Conservation (phyloP, 2,113 vertebrate genomes). For the Corynorhinus townsendii region DNA sequence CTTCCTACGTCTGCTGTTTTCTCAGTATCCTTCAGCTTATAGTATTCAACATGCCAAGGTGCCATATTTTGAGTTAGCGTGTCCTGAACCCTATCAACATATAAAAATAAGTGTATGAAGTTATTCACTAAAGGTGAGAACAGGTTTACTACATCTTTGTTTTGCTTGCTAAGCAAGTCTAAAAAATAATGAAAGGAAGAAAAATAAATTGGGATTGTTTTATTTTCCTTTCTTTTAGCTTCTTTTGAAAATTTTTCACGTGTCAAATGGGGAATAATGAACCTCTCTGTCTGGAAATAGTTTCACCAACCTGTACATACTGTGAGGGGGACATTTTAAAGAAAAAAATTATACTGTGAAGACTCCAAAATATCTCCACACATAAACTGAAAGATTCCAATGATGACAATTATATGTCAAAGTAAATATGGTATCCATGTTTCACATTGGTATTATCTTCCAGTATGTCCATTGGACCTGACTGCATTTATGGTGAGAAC, state of each 20-base stretch:
- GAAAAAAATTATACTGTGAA: neutral
- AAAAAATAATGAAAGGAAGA: neutral
- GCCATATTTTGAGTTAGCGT: neutral
- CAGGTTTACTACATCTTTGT: neutral
- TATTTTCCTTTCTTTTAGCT: neutral
- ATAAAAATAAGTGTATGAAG: neutral
- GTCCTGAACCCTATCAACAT: neutral
- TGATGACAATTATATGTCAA: neutral
- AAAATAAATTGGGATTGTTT: neutral
- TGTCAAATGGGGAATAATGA: neutral
- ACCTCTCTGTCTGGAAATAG: neutral
- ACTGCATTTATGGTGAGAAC: neutral
- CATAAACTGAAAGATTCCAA: neutral
- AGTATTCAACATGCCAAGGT: neutral
- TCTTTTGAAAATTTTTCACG: neutral
- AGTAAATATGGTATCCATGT: neutral
- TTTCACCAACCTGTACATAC: neutral
- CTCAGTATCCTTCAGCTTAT: neutral
- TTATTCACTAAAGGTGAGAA: neutral
- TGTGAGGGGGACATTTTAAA: neutral
- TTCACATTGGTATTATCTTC: neutral
- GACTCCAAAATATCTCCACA: neutral
- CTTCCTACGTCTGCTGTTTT: neutral
- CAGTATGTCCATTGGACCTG: neutral
- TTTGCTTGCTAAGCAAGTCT: neutral